Percentiles rank a stretch among this genome's conserved stretches.
These are phyloP conservation scores for Rhombomys opimus DNA, from an alignment of 2,113 vertebrate species.

Conservation along the genomic window DNA sequence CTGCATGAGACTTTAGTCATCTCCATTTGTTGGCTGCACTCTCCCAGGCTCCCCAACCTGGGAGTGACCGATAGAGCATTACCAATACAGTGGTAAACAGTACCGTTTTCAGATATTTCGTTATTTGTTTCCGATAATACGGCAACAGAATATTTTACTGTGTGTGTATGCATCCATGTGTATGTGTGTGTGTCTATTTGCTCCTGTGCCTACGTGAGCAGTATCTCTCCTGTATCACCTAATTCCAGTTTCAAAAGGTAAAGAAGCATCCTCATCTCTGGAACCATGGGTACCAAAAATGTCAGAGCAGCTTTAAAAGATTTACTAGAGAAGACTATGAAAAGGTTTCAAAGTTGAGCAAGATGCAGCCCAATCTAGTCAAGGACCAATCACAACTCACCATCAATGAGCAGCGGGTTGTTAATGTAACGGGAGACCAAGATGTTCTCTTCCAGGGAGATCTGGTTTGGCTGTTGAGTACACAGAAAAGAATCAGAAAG, in stretches of 20 bases:
- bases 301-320: slow-evolving; percentile 3
- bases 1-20: neutral
- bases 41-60: neutral
- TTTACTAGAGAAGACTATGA: slow-evolving; percentile 30
- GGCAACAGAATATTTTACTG: neutral
- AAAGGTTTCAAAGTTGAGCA: slow-evolving; percentile 27
- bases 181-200: neutral
- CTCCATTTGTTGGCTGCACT: neutral
- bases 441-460: slow-evolving; percentile 96
- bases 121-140: neutral
- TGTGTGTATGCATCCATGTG: neutral
- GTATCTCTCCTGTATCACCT: slow-evolving; percentile 40
- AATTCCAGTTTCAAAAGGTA: slow-evolving; percentile 50
- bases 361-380: neutral
- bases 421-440: slow-evolving; percentile 96
- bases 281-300: slow-evolving; percentile 28
- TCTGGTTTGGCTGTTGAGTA: slow-evolving; percentile 93
- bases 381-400: slow-evolving; percentile 86
- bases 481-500: slow-evolving; percentile 76
- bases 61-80: too few relatives aligned
- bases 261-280: slow-evolving; percentile 43
- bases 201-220: neutral
- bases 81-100: neutral
- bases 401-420: slow-evolving; percentile 96
- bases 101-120: neutral